Base-by-base conservation (phyloP, 2,113 vertebrate species). In the Mobula birostris region DNA sequence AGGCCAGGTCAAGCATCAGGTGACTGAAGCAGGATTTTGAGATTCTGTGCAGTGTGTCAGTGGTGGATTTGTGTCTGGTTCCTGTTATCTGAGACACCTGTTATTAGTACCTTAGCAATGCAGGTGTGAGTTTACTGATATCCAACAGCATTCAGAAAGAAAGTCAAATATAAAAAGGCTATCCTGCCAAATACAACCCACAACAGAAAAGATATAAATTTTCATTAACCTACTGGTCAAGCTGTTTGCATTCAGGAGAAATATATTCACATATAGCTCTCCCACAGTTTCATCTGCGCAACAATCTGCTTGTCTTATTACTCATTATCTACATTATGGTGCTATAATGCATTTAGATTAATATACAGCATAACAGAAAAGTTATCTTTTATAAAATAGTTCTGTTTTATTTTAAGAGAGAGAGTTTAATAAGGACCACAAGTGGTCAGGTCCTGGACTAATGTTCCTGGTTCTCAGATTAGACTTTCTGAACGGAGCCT, bases 11-110 rank as follows among this genome's bases (percentile, higher is more conserved):
- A 90, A 90, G 29, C 63, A 17, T 66, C 61, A 90, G 29, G 29
- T 15, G 27, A 68, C 58, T 90, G 61, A 66, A 90, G 63, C 29
- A 66, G 94, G 94, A n/a, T 95, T 96, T 95, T 95, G 94, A 95
- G 96, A 95, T 94, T 95, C 95, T 95, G 95, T 95, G 95, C 77
- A 94, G 95, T 95, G 96, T 94, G 95, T 95, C 95, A 95, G 95
- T 95, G 95, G 96, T 95, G 95, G 94, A 95, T 95, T 95, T 94
- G 94, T 94, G 95, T 95, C 94, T 94, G 95, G 94, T 95, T 95
- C 95, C 11, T 87, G 83, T 87, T 27, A 61, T 61, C 14, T 14
- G 7, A 8, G 63, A 14, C 14, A 66, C 63, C 63, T 66, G 63
- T 87, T 27, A 29, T 61, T 61, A 48, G 27, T 61, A 27, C 58